Evolutionary conservation across 2,888 invertebrate species (phyloP).

Genomic region (Endotricha flammealis): DNA sequence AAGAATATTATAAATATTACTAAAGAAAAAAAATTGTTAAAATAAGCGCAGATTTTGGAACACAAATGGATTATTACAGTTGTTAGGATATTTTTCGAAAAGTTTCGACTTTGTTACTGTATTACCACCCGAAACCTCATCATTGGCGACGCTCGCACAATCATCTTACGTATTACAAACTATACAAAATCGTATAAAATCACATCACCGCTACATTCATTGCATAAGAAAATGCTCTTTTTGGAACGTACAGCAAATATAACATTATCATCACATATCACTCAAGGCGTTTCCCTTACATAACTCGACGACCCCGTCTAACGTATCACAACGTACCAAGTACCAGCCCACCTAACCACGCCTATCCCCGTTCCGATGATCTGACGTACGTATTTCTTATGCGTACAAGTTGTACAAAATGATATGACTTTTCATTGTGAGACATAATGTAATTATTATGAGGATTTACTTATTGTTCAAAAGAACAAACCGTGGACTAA

Average conservation of each 20-base stretch:
- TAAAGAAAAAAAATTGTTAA: too few relatives aligned
- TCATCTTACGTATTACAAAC: slow-evolving; percentile 4
- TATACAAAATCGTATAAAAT: slow-evolving; percentile 12
- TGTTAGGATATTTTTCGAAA: too few relatives aligned
- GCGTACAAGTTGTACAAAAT: slow-evolving; percentile 46
- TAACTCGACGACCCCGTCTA: neutral
- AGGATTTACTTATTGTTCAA: slow-evolving; percentile 62
- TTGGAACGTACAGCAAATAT: slow-evolving; percentile 9
- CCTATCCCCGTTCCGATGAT: slow-evolving; percentile 24
- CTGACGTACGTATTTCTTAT: slow-evolving; percentile 21
- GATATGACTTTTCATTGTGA: slow-evolving; percentile 66
- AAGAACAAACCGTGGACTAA: slow-evolving; percentile 74
- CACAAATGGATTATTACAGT: too few relatives aligned
- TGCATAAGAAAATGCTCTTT: slow-evolving; percentile 9
- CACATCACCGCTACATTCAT: slow-evolving; percentile 6
- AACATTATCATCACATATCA: slow-evolving; percentile 10
- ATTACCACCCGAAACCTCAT: slow-evolving; percentile 11
- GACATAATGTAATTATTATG: slow-evolving; percentile 50
- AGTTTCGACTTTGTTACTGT: too few relatives aligned
- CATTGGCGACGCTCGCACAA: slow-evolving; percentile 19
- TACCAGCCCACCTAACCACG: neutral
- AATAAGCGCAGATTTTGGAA: too few relatives aligned
- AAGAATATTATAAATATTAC: too few relatives aligned
- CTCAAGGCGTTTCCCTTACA: slow-evolving; percentile 4
- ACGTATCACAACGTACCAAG: slow-evolving; percentile 7